Evolutionary conservation across 2,113 vertebrate genomes (phyloP), one percentile per base, ranked within the genome.

Genomic region (Bungarus multicinctus): DNA sequence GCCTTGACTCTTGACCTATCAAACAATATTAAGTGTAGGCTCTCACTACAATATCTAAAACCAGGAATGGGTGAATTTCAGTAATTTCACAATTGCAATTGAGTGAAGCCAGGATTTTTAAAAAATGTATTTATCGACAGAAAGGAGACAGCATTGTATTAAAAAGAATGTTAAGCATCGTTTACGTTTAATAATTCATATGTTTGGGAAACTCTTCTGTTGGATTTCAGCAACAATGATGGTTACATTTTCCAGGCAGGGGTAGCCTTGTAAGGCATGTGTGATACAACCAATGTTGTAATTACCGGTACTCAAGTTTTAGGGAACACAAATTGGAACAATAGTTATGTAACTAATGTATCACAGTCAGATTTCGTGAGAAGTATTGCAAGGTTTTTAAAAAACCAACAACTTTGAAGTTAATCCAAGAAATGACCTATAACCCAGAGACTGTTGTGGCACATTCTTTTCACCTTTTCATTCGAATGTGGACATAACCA

Each of bases 341-440:
- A 90, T 74, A 3, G 18, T 86, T 91, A 81, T 8, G 18, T 81
- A 89, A 91, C 43, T 90, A 90, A 22, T 89, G 43, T 85, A 45
- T 16, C 14, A 0, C 12, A 74, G 64, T 16, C 64, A 34, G 64
- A 34, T 14, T 34, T 74, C 34, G 14, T 4, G 1, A n/a, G 0
- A 7, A 94, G 87, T 27, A 34, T 86, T n/a, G 85, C 57, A 45
- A 93, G 12, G 52, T 4, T n/a, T 5, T 60, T 92, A 64, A 94
- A 91, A 95, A 52, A n/a, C n/a, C 93, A 81, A 95, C 7, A 57
- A 91, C 5, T 30, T 47, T 50, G 88, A 90, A 85, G 50, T 91
- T 93, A 69, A 91, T 93, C 85, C 87, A 85, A 93, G 55, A 81
- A 93, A 92, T 18, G 87, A 27, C 90, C 94, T 50, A 85, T 58